phyloP scores from a whole-genome alignment of 2,888 invertebrate genomes.

The Alviniconcha strummeri region DNA sequence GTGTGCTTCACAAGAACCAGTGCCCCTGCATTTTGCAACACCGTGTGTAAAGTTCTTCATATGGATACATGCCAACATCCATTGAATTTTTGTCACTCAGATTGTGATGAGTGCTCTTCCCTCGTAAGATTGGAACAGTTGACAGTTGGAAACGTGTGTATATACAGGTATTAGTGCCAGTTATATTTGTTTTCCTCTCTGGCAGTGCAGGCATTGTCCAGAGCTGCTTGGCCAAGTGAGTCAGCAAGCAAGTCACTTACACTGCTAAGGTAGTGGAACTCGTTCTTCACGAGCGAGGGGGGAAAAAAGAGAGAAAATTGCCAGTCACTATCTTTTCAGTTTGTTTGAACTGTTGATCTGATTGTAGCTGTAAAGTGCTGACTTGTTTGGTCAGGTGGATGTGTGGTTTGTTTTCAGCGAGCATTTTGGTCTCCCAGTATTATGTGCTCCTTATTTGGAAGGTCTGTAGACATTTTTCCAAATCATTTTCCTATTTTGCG shows the following conservation, averaged over 20 bases:
- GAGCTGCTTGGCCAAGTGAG: slow-evolving; percentile 15
- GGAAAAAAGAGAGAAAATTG: background rate
- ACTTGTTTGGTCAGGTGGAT: background rate
- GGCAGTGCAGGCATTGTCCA: slow-evolving; percentile 33
- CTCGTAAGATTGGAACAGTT: background rate
- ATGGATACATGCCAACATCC: background rate
- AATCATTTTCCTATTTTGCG: background rate
- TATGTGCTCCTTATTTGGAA: background rate
- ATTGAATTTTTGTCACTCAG: background rate
- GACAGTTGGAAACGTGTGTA: background rate
- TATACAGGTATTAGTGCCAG: background rate
- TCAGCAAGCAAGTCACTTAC: background rate
- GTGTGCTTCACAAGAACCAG: background rate
- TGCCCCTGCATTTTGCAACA: slow-evolving; percentile 5
- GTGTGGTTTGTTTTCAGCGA: background rate
- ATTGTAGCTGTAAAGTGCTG: background rate
- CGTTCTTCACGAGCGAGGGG: background rate
- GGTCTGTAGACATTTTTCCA: background rate
- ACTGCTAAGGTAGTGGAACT: background rate
- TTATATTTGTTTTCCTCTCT: slow-evolving; percentile 17
- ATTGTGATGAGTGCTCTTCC: background rate
- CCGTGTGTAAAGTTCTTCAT: background rate
- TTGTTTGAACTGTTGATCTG: background rate
- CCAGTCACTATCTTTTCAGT: slow-evolving; percentile 1
- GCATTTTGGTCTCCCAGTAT: background rate